Base-by-base conservation (phyloP, 2,113 vertebrate genomes). In the Sciurus niger region DNA sequence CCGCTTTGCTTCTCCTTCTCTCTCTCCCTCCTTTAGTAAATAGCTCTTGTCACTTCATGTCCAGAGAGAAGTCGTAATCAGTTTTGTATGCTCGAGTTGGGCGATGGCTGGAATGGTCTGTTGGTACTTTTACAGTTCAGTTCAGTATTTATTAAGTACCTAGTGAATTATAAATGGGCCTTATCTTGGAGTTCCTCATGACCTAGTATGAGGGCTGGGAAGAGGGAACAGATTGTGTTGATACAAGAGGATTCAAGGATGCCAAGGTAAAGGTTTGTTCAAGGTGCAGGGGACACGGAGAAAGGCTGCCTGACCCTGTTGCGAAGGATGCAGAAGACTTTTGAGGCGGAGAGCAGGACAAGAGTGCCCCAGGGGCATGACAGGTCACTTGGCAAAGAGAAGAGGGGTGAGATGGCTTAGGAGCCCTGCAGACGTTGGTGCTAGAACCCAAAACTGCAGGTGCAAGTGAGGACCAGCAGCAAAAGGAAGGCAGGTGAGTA, bases 121-220 rank as follows among this genome's bases (percentile, higher is more conserved):
- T 84, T 77, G 72, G 30, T 53, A 43, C 70, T 85, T 85, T 92
- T 90, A 53, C 25, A 84, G 25, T 87, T 86, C 24, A 74, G 63
- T 43, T 97, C 46, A 84, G 37, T 92, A 76, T 76, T 93, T 94
- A 84, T 88, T 89, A 94, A 84, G 34, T 67, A n/a, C 28, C 10
- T 87, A 60, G 9, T 72, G 37, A 90, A 63, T 60, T 53, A 67
- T 68, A 72, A 67, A 55, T 76, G 43, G 4, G 4, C 43, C 85
- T 87, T 84, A 34, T 43, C 16, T 6, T 60, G 74, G 63, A 73
- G 14, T 25, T 83, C 34, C n/a, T 60, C 53, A 55, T 25, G 43
- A 2, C 67, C 30, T 63, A n/a, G 0, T 34, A 24, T 18, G 67
- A 55, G 13, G 65, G 16, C 67, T 74, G 37, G 30, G 53, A 58